Evolutionary conservation across 2,113 vertebrate genomes (phyloP), one percentile per base, ranked within the genome.

Genomic region (Lutjanus erythropterus): DNA sequence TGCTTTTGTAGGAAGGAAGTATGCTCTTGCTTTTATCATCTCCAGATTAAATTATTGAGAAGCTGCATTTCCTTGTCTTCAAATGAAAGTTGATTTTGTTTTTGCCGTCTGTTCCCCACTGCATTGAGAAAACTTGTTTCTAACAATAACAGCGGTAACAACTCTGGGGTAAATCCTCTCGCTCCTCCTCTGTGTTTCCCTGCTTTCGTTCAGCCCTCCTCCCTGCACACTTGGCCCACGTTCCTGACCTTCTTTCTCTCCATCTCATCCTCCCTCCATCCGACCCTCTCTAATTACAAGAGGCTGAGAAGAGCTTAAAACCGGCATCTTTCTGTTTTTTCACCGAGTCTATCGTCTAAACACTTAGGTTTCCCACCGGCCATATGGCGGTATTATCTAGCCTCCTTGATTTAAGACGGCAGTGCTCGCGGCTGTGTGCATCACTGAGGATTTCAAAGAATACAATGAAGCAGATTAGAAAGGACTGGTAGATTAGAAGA

Each of bases 341-440:
- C 58, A n/a, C 15, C 10, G 35, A 76, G 46, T 75, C 53, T 37
- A 56, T 69, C 58, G n/a, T 75, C 68, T 72, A 71, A 73, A 79
- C 81, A 70, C 60, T 84, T 68, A 29, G 66, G 71, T 75, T 86
- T 87, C 56, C 58, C 75, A 42, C 5, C 11, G 15, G 65, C 86
- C 88, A 89, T 92, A 92, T 89, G 92, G 87, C 31, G 71, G 72
- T 53, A 80, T 91, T 85, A 80, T 81, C 82, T 21, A 37, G 41
- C 62, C 69, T 81, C 59, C 60, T 84, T 80, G 39, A 84, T 81
- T 88, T 74, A 78, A 75, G 81, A 81, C 44, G 4, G 37, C 61
- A n/a, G 49, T 2, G 56, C 71, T 74, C 10, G n/a, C 39, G 47
- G 84, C 67, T 50, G 44, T 58, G 23, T 49, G 68, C 66, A 80